Evolutionary conservation across 2,113 vertebrate genomes (phyloP).

Genomic region (Menidia beryllina): DNA sequence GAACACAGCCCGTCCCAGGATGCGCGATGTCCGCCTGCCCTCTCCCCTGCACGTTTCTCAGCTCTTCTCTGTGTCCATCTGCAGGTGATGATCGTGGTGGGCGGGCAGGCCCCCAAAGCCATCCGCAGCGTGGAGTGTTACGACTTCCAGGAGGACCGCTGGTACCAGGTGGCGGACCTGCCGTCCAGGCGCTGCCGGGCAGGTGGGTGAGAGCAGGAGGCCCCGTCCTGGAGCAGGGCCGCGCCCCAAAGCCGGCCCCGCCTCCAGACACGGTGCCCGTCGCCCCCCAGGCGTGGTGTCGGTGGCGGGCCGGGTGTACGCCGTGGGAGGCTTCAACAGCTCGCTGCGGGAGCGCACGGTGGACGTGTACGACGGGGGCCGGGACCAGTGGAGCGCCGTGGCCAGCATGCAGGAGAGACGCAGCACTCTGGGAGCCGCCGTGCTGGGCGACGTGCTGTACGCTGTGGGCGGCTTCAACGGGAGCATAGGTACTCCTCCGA

Average conservation of each 20-base stretch:
- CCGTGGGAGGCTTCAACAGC: conserved; percentile 94
- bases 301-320: conserved; percentile 91
- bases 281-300: conserved; percentile 91
- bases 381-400: conserved; percentile 92
- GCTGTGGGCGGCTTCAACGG: conserved; percentile 96
- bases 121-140: conserved; percentile 98
- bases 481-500: conserved; percentile 88
- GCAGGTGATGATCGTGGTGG: conserved; percentile 98
- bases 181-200: conserved; percentile 94
- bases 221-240: too few relatives aligned
- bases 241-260: too few relatives aligned
- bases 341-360: conserved; percentile 92
- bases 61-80: too few relatives aligned
- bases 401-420: conserved; percentile 96
- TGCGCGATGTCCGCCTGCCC: too few relatives aligned
- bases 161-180: conserved; percentile 95
- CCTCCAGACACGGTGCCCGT: too few relatives aligned
- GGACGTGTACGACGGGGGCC: conserved; percentile 89
- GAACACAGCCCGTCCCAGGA: neutral
- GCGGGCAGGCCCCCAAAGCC: conserved; percentile 95
- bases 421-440: conserved; percentile 91
- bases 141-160: conserved; percentile 95
- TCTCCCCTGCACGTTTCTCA: neutral
- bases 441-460: conserved; percentile 92
- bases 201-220: conserved; percentile 76